Evolutionary conservation across 1,140 invertebrate species (phyloP), one percentile per base, ranked within the genome.

Genomic region (Bradysia coprophila): DNA sequence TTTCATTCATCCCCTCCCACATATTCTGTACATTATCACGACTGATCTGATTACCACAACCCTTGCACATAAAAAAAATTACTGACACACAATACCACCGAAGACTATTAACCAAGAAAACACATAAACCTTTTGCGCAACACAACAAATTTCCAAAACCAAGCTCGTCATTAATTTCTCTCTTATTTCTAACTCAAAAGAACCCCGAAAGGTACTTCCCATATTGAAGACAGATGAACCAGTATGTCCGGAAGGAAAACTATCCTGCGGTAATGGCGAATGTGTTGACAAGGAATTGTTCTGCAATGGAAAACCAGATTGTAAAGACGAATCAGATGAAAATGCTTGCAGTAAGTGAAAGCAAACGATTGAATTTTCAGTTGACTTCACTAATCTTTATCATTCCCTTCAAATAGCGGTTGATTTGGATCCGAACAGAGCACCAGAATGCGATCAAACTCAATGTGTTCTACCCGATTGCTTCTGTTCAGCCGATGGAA

Each of bases 261-360:
- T 91, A 20, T 81, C 85, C 33, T 91, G 87, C 56, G 87, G 86
- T 43, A 85, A 83, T 61, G 81, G 83, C 46, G 85, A 90, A 51
- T 91, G 88, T 63, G 73, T 92, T 21, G 83, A 88, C 46, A 89
- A 86, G 63, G 80, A 84, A 53, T 66, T 91, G 22, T 92, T 92
- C 69, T 96, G 90, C 65, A 88, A 94, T 57, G 84, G 85, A 55
- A 86, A 86, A 64, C 65, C 75, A 22, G 87, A 95, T 53, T 96
- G 91, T 64, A 81, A 83, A 52, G 91, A 95, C 62, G 83, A 89
- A 53, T 93, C 88, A 31, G 90, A 95, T 58, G 90, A 95, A 71
- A 89, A 88, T 54, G 84, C 88, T 48, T 94, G 90, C 72, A 78
- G 88, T 92, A 70, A 82, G 84, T 81, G 46, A 21, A 2, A 13